phyloP scores from a whole-genome alignment of 2,888 invertebrate genomes.

The Formica aserva region DNA sequence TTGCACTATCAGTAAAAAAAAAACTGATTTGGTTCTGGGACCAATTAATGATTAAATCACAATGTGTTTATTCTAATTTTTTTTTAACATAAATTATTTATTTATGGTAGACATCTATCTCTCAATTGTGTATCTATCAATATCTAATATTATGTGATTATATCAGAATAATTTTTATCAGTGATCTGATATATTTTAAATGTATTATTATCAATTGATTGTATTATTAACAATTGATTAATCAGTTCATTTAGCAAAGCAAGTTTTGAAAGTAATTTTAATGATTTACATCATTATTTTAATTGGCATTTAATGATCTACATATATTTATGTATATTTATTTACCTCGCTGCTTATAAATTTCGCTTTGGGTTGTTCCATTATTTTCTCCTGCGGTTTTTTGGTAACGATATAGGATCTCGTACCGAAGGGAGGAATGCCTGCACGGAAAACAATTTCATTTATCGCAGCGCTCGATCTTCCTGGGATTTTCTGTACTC shows the following conservation, averaged over 20 bases:
- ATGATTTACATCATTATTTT: not conserved
- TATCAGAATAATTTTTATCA: not conserved
- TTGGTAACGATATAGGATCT: constrained; percentile 88
- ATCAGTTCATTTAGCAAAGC: not conserved
- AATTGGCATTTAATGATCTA: constrained; percentile 6
- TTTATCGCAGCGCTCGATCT: constrained; percentile 88
- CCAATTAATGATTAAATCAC: not conserved
- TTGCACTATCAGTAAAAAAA: not conserved
- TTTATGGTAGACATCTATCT: not conserved
- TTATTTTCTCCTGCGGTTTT: constrained; percentile 39
- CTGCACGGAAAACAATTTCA: constrained; percentile 91
- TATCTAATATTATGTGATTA: not conserved
- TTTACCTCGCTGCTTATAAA: constrained; percentile 69
- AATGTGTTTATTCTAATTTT: not conserved
- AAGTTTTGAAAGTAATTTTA: not conserved
- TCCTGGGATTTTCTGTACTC: constrained; percentile 88
- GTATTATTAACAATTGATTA: not conserved
- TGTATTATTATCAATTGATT: not conserved
- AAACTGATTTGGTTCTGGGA: not conserved
- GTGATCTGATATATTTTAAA: not conserved
- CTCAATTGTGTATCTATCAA: not conserved
- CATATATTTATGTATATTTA: not conserved
- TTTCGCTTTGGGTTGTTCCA: constrained; percentile 22
- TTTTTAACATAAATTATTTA: not conserved
- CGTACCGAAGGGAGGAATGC: constrained; percentile 90